Evolutionary conservation across 2,113 vertebrate genomes (phyloP), one percentile per base, ranked within the genome.

Genomic region (Limnothrissa miodon): DNA sequence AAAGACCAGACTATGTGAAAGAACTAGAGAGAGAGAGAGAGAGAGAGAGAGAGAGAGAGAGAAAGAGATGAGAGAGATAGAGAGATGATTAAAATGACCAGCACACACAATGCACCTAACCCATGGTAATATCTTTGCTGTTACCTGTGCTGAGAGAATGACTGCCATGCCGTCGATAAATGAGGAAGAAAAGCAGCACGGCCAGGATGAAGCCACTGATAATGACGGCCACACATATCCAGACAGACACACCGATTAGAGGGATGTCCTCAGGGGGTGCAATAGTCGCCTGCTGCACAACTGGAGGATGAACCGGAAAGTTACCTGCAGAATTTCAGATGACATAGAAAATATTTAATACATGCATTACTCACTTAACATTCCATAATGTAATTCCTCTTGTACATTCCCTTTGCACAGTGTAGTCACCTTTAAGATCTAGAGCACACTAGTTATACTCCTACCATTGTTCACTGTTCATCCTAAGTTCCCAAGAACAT

Each of bases 161-260:
- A 13, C 29, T 36, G 25, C 0, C 81, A 53, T 90, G 88, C 23
- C 78, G 78, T 87, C 79, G 93, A 88, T 85, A 93, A 23, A 94
- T 90, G 84, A 93, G 42, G 51, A 91, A 62, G 92, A 93, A 95
- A 10, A 94, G 62, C 23, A 79, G 62, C 46, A 95, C 84, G 44
- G 84, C 87, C 85, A 94, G 4, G 45, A 93, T n/a, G 62, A 90
- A 91, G 0, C 89, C 89, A 78, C 87, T 29, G 0, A 62, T 80
- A 13, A 82, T 56, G 84, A 92, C 70, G 6, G 56, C 83, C 83
- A 94, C 87, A 48, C 83, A 87, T 45, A 89, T 83, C 92, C 91
- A 94, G 84, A 93, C 81, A 15, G 44, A 9, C 0, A 86, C 88
- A 80, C 80, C 86, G 81, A 91, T 39, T 6, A 5, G 45, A 70